phyloP scores from a whole-genome alignment of 2,888 invertebrate genomes.

The Xestoiulus laeticollis region DNA sequence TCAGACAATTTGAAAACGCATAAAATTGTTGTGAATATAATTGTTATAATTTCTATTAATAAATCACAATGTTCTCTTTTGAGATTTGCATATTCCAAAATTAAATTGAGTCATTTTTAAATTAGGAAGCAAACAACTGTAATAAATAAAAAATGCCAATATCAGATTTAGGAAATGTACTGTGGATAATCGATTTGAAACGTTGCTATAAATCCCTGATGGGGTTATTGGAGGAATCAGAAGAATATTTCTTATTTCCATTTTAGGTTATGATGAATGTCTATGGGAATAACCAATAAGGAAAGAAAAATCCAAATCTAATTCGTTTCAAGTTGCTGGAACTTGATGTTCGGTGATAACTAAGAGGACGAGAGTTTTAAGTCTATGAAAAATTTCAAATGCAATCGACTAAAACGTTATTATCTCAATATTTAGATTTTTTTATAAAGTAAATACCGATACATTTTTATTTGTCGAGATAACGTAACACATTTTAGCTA shows the following conservation, averaged over 20 bases:
- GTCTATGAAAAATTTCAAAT: no score
- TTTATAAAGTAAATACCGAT: no score
- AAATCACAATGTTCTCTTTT: neutral
- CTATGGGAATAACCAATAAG: neutral
- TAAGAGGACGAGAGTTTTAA: no score
- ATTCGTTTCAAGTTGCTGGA: no score
- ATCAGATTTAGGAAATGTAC: neutral
- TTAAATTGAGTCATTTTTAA: neutral
- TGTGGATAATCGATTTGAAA: conserved; percentile 12
- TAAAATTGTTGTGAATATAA: neutral
- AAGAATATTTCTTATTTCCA: neutral
- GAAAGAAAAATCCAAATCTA: neutral
- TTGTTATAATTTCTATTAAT: no score
- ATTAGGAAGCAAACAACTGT: neutral
- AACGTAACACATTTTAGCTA: no score
- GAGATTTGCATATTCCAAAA: neutral
- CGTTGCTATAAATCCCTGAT: neutral
- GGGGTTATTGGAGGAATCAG: neutral
- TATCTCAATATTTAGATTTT: no score
- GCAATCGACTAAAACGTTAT: no score
- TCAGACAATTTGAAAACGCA: no score
- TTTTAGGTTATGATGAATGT: neutral
- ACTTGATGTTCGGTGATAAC: no score
- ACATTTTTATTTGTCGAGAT: no score
- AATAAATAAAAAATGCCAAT: conserved; percentile 12